Evolutionary conservation across 2,113 vertebrate species (phyloP).

Genomic region (Benthochromis sp.): DNA sequence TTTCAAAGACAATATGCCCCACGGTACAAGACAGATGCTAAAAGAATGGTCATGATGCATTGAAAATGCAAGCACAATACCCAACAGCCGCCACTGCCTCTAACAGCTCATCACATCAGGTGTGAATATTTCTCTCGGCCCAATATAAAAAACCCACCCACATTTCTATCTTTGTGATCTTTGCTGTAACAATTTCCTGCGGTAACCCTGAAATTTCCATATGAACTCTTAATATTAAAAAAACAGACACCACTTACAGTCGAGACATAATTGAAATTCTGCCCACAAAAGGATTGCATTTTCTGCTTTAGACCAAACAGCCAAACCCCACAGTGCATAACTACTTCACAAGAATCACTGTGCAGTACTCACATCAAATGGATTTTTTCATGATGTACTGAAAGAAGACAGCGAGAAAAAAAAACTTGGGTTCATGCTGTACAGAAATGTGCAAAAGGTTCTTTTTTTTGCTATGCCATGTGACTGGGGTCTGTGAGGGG

Average conservation of each 20-base stretch:
- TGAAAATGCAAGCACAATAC: neutral
- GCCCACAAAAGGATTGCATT: neutral
- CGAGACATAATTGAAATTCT: constrained; percentile 18
- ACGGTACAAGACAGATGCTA: neutral
- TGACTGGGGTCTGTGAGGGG: constrained; percentile 23
- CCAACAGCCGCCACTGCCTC: neutral
- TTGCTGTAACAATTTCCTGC: neutral
- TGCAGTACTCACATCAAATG: constrained; percentile 12
- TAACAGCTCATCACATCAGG: neutral
- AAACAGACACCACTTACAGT: constrained; percentile 8
- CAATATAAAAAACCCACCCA: constrained; percentile 5
- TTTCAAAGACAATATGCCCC: neutral
- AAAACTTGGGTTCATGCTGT: neutral
- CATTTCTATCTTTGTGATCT: constrained; percentile 20
- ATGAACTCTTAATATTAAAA: neutral
- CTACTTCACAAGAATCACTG: constrained; percentile 15
- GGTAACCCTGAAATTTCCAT: constrained; percentile 5
- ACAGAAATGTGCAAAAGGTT: neutral
- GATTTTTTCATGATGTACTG: neutral
- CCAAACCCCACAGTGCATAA: neutral
- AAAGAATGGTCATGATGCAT: neutral
- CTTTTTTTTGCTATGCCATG: neutral
- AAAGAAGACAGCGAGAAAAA: neutral
- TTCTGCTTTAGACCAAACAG: neutral
- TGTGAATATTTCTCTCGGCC: neutral